Evolutionary conservation across 2,113 vertebrate species (phyloP), one percentile per base, ranked within the genome.

Genomic region (Thalassoma bifasciatum): DNA sequence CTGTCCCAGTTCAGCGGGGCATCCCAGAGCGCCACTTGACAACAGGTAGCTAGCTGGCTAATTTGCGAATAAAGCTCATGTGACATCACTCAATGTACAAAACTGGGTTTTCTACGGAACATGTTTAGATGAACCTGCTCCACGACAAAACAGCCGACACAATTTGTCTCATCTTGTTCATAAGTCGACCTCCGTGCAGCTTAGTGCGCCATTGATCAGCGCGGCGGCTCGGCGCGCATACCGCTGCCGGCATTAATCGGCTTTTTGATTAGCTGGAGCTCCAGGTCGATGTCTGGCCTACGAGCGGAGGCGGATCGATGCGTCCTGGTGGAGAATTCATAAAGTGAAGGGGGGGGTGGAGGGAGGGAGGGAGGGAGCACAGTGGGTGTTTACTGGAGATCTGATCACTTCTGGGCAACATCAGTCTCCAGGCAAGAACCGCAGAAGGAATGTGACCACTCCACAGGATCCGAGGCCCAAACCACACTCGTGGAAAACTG

Each of bases 201-300:
- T 86, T 72, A 67, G 72, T 51, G 36, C 50, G n/a, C 11, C 26
- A 83, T 63, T 75, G 77, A 89, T 81, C 42, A 47, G 54, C 2
- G 10, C 74, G 9, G 66, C 36, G 30, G 63, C 47, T 62, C 2
- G 4, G 50, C 10, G 36, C 50, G 37, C 57, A 69, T 37, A 47
- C 61, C 19, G 65, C 67, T 62, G 79, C 17, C 58, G 42, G 69
- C 73, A 54, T 78, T 84, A 84, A 89, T 79, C 74, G 57, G 65
- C 66, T 83, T 42, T 85, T 77, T 85, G 83, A 86, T 90, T 79
- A 77, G 72, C 65, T 47, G 60, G 58, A 68, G 78, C 75, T 61
- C 59, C 4, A 23, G 82, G 75, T 87, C 79, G 30, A 66, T 81
- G 44, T 65, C 36, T 68, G 82, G 51, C 66, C 72, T 47, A 52